Evolutionary conservation across 2,888 invertebrate species (phyloP), one percentile per base, ranked within the genome.

Genomic region (Leucophenga maculata): DNA sequence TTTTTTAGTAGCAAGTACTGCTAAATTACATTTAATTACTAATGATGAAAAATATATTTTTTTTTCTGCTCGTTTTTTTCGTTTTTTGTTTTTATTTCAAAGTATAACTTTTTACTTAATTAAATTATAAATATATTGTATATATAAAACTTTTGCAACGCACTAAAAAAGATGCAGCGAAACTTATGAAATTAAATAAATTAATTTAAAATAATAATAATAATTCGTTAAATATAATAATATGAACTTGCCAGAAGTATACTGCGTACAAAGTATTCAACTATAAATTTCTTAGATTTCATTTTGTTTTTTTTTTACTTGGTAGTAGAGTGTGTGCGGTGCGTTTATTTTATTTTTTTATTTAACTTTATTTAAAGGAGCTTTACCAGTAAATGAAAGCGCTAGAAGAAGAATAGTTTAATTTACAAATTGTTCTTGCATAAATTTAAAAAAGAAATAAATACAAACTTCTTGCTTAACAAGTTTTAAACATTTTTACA

Each of bases 81-180:
- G n/a, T 11, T 69, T 71, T 75, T 70, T 69, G 1, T 39, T 39
- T 74, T 71, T 76, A 74, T 79, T 55, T 73, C 77, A 74, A 52
- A 69, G 52, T 72, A 18, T 22, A 26, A 59, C 32, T 26, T 57
- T 69, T 8, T 48, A 20, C 50, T 69, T 55, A 55, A 39, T 39
- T 39, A 55, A 55, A 55, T 55, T 55, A 55, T 9, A 54, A 18
- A 54, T n/a, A 18, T n/a, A 18, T 54, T 52, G 11, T 6, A 11
- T 39, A 62, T 20, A 18, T 52, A 54, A 39, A 54, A 39, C 20
- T 50, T 54, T 54, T 65, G 57, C 67, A 55, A 67, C 55, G 39
- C 55, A 67, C 67, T 57, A 22, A 57, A 67, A 57, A 18, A 20
- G 11, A 39, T 39, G 11, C 11, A 39, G 39, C n/a, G n/a, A 57